Percentiles rank a stretch among this genome's conserved stretches.
Conservation (phyloP, 2,888 invertebrate species). For the Masnerella sp. region DNA sequence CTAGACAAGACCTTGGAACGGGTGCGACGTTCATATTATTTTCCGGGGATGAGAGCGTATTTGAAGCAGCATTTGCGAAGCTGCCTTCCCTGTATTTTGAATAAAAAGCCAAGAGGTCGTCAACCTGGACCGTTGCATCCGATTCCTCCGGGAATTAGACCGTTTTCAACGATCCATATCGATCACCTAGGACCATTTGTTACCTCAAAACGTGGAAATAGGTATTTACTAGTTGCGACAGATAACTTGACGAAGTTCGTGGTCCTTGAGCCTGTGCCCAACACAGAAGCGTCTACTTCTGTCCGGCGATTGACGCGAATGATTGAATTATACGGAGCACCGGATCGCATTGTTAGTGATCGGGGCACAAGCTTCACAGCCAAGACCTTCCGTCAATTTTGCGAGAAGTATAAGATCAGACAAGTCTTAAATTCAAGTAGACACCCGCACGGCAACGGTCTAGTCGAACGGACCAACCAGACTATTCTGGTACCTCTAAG, state of each 20-base stretch:
- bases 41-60: conserved; percentile 17
- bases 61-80: conserved; percentile 2
- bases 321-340: conserved; percentile 14
- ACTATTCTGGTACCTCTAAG: conserved; percentile 3
- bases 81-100: conserved; percentile 14
- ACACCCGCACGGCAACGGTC: neutral
- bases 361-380: conserved; percentile 55
- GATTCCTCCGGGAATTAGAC: conserved; percentile 3
- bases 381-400: conserved; percentile 1
- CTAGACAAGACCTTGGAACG: conserved; percentile 10
- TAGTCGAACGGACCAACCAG: conserved; percentile 5
- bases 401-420: neutral
- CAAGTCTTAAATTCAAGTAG: neutral
- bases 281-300: neutral
- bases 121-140: neutral
- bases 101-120: neutral
- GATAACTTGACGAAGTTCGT: conserved; percentile 11
- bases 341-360: conserved; percentile 42
- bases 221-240: neutral
- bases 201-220: conserved; percentile 1
- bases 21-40: conserved; percentile 13
- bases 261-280: conserved; percentile 8
- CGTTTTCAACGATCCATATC: conserved; percentile 1
- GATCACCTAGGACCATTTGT: conserved; percentile 1
- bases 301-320: neutral